Evolutionary conservation across 2,797 vertebrate species (phyloP), one percentile per base, ranked within the genome.

Genomic region (Enteromius thamalakanensis): DNA sequence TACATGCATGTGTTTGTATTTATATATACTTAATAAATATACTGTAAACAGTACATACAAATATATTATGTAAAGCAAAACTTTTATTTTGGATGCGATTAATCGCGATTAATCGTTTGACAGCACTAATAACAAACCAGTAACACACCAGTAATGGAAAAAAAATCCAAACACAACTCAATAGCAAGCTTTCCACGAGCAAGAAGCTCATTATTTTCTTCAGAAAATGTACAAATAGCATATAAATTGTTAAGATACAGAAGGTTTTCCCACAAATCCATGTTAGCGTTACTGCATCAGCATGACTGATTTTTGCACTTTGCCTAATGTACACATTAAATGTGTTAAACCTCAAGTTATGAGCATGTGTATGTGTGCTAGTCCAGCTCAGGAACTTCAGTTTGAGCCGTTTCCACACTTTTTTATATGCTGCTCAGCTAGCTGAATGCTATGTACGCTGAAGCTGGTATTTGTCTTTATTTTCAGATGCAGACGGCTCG

Each of bases 381-480:
- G 55, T 45, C 10, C 7, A 60, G 64, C 11, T 60, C n/a, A 34
- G 23, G 29, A 86, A 34, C 64, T 53, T 64, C 70, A 51, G n/a
- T 71, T 72, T 32, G 21, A 84, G 81, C 14, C 10, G 64, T 81
- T 82, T 32, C 65, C 42, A 76, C 76, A 53, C 68, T 67, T 21
- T 53, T 19, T 21, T 71, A 76, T 4, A 14, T 58, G 69, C 40
- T 40, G 32, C 70, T 34, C 29, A 17, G 10, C 23, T 5, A 80
- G 67, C 29, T 67, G 76, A 86, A 77, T 37, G n/a, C 26, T 64
- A 79, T 70, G 83, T 58, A 64, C 23, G 8, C 21, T 53, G 32
- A 32, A 80, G 45, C 65, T 67, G 12, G 15, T 58, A 75, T 80
- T 77, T 75, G 42, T 74, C 68, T 80, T 79, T 67, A 88, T 76